Evolutionary conservation across 2,113 vertebrate genomes (phyloP).

Genomic region (Esox niger): DNA sequence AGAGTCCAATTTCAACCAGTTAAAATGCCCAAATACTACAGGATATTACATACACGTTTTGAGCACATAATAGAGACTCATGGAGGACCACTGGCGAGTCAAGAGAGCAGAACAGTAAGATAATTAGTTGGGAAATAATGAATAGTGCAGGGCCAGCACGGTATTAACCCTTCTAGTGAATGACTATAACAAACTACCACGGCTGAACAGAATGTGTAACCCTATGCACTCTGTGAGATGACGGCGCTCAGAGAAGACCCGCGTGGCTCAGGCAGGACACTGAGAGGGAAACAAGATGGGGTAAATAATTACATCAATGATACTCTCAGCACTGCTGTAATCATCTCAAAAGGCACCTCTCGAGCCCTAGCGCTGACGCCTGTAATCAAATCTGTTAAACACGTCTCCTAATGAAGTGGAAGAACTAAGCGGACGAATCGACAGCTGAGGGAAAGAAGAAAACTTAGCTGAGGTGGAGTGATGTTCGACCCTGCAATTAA

Average conservation of each 20-base stretch:
- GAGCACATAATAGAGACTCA: neutral
- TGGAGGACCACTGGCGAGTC: neutral
- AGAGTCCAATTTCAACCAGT: neutral
- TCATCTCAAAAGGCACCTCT: too few relatives aligned
- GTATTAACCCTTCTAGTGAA: neutral
- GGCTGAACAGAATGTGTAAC: neutral
- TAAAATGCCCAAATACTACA: too few relatives aligned
- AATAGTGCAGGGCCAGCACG: neutral
- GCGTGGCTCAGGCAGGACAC: neutral
- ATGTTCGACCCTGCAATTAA: neutral
- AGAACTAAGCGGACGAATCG: neutral
- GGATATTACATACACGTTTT: neutral
- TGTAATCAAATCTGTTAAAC: too few relatives aligned
- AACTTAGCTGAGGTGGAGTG: neutral
- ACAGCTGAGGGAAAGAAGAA: too few relatives aligned
- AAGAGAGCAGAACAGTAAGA: neutral
- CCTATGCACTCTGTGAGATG: constrained; percentile 16
- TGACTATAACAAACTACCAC: neutral
- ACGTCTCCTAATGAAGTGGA: neutral
- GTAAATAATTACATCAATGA: too few relatives aligned
- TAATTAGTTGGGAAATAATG: neutral
- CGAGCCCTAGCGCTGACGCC: too few relatives aligned
- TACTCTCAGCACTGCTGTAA: too few relatives aligned
- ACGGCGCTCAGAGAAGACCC: neutral
- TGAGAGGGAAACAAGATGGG: neutral